These are phyloP conservation scores for Nannoperca obscura DNA, from an alignment of 2,797 vertebrate genomes.

Conservation along the genomic window DNA sequence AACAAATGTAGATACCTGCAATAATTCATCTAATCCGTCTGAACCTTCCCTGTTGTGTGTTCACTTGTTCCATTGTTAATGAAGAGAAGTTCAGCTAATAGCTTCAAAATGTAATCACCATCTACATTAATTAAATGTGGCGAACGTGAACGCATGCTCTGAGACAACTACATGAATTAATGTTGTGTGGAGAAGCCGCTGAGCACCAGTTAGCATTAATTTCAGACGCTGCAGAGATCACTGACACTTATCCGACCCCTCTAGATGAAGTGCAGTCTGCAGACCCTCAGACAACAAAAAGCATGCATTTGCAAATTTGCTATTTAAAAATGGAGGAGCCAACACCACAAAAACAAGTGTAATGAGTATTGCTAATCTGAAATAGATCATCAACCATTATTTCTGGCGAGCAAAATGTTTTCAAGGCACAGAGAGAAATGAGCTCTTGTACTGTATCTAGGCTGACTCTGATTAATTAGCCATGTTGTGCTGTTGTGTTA, in stretches of 20 bases:
- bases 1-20: slow-evolving; percentile 12
- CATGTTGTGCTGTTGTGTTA: slow-evolving; percentile 76
- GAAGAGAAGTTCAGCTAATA: slow-evolving; percentile 62
- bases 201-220: slow-evolving; percentile 75
- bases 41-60: slow-evolving; percentile 25
- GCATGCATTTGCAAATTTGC: slow-evolving; percentile 46
- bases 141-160: slow-evolving; percentile 57
- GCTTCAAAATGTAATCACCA: slow-evolving; percentile 72
- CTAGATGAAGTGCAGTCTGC: slow-evolving; percentile 61
- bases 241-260: slow-evolving; percentile 71
- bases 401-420: slow-evolving; percentile 47
- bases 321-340: slow-evolving; percentile 62
- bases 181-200: slow-evolving; percentile 70
- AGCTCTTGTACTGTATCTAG: slow-evolving; percentile 76
- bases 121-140: slow-evolving; percentile 71
- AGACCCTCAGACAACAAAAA: slow-evolving; percentile 45
- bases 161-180: slow-evolving; percentile 74
- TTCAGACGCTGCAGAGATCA: slow-evolving; percentile 68
- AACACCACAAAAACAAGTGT: slow-evolving; percentile 67
- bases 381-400: slow-evolving; percentile 74
- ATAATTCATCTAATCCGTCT: slow-evolving; percentile 25
- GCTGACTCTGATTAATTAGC: slow-evolving; percentile 87
- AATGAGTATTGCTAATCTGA: slow-evolving; percentile 69
- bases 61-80: slow-evolving; percentile 17
- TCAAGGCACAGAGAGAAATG: slow-evolving; percentile 59